phyloP scores from a whole-genome alignment of 1,140 invertebrate genomes.

The Formica selysi region DNA sequence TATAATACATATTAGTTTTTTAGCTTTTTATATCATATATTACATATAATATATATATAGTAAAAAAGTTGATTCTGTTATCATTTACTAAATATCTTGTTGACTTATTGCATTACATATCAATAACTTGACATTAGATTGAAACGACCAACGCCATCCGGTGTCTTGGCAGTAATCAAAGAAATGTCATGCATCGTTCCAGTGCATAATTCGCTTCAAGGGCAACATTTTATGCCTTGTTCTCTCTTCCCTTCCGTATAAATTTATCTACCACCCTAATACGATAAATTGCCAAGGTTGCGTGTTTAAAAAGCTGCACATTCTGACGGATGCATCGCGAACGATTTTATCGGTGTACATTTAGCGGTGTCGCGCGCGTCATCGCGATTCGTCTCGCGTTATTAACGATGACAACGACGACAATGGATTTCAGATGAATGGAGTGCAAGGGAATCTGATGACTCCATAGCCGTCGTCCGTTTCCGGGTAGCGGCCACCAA shows the following conservation, averaged over 20 bases:
- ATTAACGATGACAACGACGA: constrained; percentile 57
- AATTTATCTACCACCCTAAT: constrained; percentile 48
- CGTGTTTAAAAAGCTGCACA: neutral
- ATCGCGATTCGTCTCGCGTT: constrained; percentile 23
- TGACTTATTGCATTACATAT: constrained; percentile 32
- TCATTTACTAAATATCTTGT: neutral
- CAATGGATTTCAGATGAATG: constrained; percentile 62
- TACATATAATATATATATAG: neutral
- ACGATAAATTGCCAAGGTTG: constrained; percentile 27
- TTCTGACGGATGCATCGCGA: neutral
- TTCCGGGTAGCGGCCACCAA: constrained; percentile 75
- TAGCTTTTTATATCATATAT: neutral
- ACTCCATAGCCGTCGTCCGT: constrained; percentile 53
- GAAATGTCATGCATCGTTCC: constrained; percentile 39
- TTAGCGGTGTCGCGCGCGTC: constrained; percentile 19
- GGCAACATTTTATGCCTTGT: neutral
- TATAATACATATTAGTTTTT: too few relatives aligned
- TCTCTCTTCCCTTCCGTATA: neutral
- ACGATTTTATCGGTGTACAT: constrained; percentile 30
- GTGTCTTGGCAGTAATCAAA: constrained; percentile 49
- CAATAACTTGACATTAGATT: constrained; percentile 54
- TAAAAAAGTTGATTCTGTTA: constrained; percentile 27
- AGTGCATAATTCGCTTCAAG: constrained; percentile 19
- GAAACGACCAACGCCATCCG: constrained; percentile 51
- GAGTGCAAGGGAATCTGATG: constrained; percentile 67